Evolutionary conservation across 2,113 vertebrate genomes (phyloP).

Genomic region (Choloepus hoffmanni): DNA sequence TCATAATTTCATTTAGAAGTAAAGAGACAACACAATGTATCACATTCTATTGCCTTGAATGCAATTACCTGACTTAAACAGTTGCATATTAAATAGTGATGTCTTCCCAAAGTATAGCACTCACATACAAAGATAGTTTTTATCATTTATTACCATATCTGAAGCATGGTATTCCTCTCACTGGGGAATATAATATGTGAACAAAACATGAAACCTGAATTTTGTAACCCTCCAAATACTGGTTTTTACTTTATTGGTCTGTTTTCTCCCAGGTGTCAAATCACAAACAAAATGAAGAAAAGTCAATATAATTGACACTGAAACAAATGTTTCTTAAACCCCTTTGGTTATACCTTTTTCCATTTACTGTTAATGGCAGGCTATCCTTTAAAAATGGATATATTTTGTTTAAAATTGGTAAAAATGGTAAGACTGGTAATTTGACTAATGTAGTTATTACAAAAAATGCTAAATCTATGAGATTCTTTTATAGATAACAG

Average conservation of each 20-base stretch:
- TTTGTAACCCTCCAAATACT: background rate
- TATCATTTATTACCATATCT: background rate
- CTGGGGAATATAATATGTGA: background rate
- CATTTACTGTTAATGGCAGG: background rate
- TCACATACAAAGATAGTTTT: constrained; percentile 4
- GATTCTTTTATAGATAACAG: constrained; percentile 54
- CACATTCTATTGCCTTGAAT: background rate
- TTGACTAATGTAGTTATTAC: constrained; percentile 63
- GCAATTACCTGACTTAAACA: background rate
- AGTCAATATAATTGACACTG: background rate
- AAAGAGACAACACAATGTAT: background rate
- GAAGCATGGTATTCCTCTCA: background rate
- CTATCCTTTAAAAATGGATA: background rate
- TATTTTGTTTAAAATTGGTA: constrained; percentile 67
- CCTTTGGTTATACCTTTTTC: background rate
- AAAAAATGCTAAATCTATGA: constrained; percentile 66
- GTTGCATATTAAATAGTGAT: background rate
- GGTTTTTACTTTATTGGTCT: background rate
- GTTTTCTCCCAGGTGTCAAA: background rate
- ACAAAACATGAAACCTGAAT: background rate
- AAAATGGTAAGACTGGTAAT: constrained; percentile 73
- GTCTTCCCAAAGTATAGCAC: background rate
- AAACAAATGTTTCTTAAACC: background rate
- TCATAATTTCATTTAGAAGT: constrained; percentile 46
- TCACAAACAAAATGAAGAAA: background rate